A percentile compares a stretch with the other conserved stretches of the same genome.
These are phyloP conservation scores for Molanna angustata DNA, from an alignment of 2,888 invertebrate species.

Conservation along the genomic window DNA sequence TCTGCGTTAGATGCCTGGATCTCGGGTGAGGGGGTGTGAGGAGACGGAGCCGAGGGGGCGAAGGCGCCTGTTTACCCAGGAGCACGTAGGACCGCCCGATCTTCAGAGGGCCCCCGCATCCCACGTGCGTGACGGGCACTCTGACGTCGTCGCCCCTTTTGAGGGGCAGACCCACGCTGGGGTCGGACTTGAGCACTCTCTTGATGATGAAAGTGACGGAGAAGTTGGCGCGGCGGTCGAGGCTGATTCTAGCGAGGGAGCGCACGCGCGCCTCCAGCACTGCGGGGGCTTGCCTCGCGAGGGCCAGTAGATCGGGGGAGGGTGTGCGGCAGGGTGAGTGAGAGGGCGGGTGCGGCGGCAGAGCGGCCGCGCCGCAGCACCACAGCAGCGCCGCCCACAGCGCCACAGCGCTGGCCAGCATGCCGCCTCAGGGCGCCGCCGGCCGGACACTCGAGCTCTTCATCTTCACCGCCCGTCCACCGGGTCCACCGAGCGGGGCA, in stretches of 20 bases:
- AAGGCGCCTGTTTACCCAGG: slow-evolving; percentile 21
- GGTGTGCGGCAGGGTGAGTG: slow-evolving; percentile 17
- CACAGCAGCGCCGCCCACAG: slow-evolving; percentile 26
- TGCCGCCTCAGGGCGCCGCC: slow-evolving; percentile 25
- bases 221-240: slow-evolving; percentile 26
- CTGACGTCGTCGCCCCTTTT: slow-evolving; percentile 22
- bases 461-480: slow-evolving; percentile 19
- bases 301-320: slow-evolving; percentile 13
- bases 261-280: slow-evolving; percentile 27
- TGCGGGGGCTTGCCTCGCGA: slow-evolving; percentile 21
- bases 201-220: slow-evolving; percentile 28
- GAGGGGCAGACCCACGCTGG: slow-evolving; percentile 7
- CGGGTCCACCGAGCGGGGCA: slow-evolving; percentile 16
- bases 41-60: slow-evolving; percentile 17
- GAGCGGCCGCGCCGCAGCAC: slow-evolving; percentile 18
- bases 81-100: slow-evolving; percentile 24
- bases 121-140: slow-evolving; percentile 22
- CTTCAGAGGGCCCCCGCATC: slow-evolving; percentile 22
- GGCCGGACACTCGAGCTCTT: slow-evolving; percentile 6
- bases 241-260: slow-evolving; percentile 23
- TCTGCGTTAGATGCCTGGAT: slow-evolving; percentile 17
- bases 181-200: slow-evolving; percentile 20
- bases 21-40: slow-evolving; percentile 23
- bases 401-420: slow-evolving; percentile 22
- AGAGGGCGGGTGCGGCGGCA: slow-evolving; percentile 6